Conservation (phyloP, 2,797 vertebrate species). For the Aselliscus stoliczkanus region DNA sequence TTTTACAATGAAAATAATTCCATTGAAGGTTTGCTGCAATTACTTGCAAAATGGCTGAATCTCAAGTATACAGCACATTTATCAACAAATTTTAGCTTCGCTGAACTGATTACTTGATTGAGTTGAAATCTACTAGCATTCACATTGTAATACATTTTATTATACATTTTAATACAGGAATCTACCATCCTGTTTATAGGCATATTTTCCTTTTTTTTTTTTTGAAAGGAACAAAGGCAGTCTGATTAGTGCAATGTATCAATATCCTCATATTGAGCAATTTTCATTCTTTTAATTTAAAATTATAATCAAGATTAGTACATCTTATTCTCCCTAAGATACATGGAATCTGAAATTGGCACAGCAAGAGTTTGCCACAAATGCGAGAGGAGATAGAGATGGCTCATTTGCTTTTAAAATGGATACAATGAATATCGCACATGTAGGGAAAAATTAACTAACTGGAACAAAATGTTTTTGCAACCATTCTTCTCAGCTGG, state of each 20-base stretch:
- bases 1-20: conserved; percentile 35
- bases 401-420: conserved; percentile 84
- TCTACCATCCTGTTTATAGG: background rate
- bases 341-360: conserved; percentile 74
- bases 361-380: conserved; percentile 74
- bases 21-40: conserved; percentile 12
- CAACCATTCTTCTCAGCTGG: conserved; percentile 82
- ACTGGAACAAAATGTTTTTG: conserved; percentile 82
- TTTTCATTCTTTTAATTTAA: conserved; percentile 78
- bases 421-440: conserved; percentile 79
- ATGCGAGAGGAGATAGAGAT: conserved; percentile 72
- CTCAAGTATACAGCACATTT: conserved; percentile 6
- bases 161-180: conserved; percentile 7
- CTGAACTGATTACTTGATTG: conserved; percentile 48
- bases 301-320: conserved; percentile 77
- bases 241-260: conserved; percentile 9
- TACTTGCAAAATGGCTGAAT: conserved; percentile 46
- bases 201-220: background rate
- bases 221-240: conserved; percentile 16
- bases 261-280: conserved; percentile 44
- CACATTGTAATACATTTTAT: background rate
- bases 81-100: conserved; percentile 39
- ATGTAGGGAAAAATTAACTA: conserved; percentile 86
- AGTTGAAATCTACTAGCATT: conserved; percentile 43
- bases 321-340: conserved; percentile 74